Conservation (phyloP, 2,113 vertebrate species). For the Conger conger region DNA sequence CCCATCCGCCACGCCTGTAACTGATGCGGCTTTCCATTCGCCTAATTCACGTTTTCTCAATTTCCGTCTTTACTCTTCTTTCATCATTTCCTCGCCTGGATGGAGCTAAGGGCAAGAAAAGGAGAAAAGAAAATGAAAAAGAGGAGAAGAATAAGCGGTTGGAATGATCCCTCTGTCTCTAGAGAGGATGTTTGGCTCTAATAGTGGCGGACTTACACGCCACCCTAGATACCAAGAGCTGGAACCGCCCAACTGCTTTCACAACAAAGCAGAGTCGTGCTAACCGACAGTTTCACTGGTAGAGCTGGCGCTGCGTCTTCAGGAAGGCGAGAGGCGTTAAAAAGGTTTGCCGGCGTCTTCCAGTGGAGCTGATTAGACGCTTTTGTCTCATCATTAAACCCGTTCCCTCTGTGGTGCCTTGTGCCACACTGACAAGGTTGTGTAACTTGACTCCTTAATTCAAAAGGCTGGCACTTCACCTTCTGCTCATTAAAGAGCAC, state of each 20-base stretch:
- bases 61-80: too few species aligned
- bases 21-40: too few species aligned
- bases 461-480: neutral
- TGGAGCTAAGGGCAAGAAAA: too few species aligned
- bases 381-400: constrained; percentile 23
- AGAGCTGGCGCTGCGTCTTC: neutral
- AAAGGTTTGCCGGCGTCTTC: neutral
- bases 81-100: too few species aligned
- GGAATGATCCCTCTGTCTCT: too few species aligned
- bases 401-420: neutral
- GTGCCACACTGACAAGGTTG: constrained; percentile 1
- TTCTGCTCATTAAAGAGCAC: constrained; percentile 28
- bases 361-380: constrained; percentile 4
- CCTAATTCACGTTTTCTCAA: too few species aligned
- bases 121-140: too few species aligned
- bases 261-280: neutral
- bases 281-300: neutral
- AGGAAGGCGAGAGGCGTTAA: neutral
- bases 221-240: neutral
- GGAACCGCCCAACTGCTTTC: neutral
- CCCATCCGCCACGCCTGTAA: too few species aligned
- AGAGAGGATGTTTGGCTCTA: neutral
- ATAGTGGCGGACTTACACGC: neutral
- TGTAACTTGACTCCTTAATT: constrained; percentile 19
- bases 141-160: too few species aligned